A percentile compares a stretch with the other conserved stretches of the same genome.
Conservation (phyloP, 2,113 vertebrate species). For the Seriola dumerili region DNA sequence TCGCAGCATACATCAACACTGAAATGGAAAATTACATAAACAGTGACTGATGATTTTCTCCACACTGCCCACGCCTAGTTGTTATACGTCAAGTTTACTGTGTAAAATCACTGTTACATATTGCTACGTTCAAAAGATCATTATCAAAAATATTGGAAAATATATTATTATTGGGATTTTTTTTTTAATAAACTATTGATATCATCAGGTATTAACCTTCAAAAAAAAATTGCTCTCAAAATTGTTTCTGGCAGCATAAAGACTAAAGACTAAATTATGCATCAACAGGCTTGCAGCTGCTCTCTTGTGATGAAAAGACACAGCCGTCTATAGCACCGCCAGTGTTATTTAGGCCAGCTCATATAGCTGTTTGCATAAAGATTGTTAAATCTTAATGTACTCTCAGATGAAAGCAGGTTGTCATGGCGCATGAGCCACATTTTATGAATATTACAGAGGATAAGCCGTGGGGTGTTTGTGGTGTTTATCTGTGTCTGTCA, state of each 20-base stretch:
- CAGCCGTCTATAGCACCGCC: background rate
- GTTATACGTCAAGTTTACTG: no score
- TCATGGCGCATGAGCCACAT: conserved; percentile 28
- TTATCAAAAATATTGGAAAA: background rate
- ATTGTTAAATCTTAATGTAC: conserved; percentile 53
- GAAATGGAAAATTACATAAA: no score
- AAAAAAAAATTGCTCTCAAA: no score
- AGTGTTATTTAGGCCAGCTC: conserved; percentile 63
- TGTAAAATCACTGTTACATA: no score
- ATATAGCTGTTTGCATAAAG: conserved; percentile 55
- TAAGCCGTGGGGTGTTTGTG: conserved; percentile 46
- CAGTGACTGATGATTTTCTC: no score
- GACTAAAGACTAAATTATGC: conserved; percentile 22
- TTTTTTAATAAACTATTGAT: background rate
- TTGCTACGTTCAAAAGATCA: no score
- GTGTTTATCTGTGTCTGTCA: conserved; percentile 39
- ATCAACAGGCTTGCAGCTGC: conserved; percentile 22
- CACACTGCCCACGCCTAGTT: no score
- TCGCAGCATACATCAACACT: no score
- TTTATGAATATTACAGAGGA: conserved; percentile 61
- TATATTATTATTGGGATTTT: no score
- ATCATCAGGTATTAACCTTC: background rate
- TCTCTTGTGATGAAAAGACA: conserved; percentile 15
- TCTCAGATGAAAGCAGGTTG: conserved; percentile 58
- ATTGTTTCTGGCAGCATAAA: background rate